Base-by-base conservation (phyloP, 2,797 vertebrate species). In the Gymnocypris eckloni region DNA sequence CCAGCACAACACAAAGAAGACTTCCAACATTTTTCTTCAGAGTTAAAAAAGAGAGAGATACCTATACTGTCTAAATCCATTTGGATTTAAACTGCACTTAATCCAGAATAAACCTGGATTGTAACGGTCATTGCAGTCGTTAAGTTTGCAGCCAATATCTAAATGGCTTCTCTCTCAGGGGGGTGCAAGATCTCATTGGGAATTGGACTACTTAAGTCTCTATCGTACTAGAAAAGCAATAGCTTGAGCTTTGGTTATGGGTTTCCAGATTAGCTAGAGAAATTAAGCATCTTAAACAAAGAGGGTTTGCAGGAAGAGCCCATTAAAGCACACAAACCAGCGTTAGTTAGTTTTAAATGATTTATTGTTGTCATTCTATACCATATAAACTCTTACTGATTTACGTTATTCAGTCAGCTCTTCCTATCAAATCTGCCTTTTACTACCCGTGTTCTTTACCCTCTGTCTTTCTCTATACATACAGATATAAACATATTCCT, bases 231-330 rank as follows among this genome's bases (percentile, higher is more conserved):
- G 64, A 25, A 59, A 43, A 80, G 77, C 37, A 82, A 54, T 72
- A 85, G 92, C 91, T 93, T 92, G 89, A 84, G 89, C 87, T 86
- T n/a, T 70, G 91, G 93, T 91, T 92, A 91, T 16, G 82, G 81
- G 54, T 86, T 79, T 91, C 91, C 88, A 91, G 86, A 83, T 89
- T 81, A 86, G 90, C 88, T 86, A 90, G 56, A 83, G 83, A 90
- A 90, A 89, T 89, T 89, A 88, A 90, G 81, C 71, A 84, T 87
- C 78, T 89, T 82, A 83, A 92, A 92, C 86, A 90, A 86, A 69
- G 87, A 87, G 18, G 85, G 88, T 89, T 76, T 77, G 84, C 69
- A 81, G 86, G 85, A 84, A 84, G 84, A 73, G 67, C 86, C 87
- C 88, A 91, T 92, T 92, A 92, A 91, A 89, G 89, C 61, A 81